Evolutionary conservation across 1,140 invertebrate species (phyloP), one percentile per base, ranked within the genome.

Genomic region (Diachasma alloeum): DNA sequence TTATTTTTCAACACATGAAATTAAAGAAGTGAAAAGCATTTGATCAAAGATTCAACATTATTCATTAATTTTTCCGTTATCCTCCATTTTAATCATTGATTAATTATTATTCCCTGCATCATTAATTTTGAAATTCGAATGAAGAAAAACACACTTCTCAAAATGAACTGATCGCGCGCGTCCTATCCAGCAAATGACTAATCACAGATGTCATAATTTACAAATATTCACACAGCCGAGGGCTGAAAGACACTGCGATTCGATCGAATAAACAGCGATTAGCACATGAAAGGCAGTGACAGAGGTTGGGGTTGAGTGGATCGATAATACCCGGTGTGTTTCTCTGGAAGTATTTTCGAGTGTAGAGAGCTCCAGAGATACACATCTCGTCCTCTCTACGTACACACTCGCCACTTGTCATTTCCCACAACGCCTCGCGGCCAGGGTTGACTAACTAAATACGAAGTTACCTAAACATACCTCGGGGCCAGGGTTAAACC

Each of bases 371-470:
- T 46, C 13, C 39, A 42, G 74, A 63, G 44, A 56, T 70, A 53
- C 24, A 75, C 77, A 80, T 78, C 74, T 56, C 17, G 36, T 73
- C 72, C n/a, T 31, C 11, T 67, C 15, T 46, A 70, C n/a, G 39
- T 71, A 72, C 66, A 75, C 59, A 63, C 46, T 72, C 71, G 83
- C 82, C 88, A 89, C 87, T 89, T 90, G 88, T 87, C 85, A 84
- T 87, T 89, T 90, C 87, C 84, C 87, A 87, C 85, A 83, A 85
- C 83, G 87, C 85, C 88, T 87, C 82, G 83, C 84, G 87, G 87
- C 82, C 83, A 83, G 85, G 84, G 84, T 88, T 88, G 88, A 87
- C 87, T 89, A 87, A 88, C 88, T 88, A 90, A 90, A 89, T 89
- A 90, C 83, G 79, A 86, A 87, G 86, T 87, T 87, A 85, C 82